phyloP scores from a whole-genome alignment of 2,888 invertebrate genomes.

The Tipula helvola region DNA sequence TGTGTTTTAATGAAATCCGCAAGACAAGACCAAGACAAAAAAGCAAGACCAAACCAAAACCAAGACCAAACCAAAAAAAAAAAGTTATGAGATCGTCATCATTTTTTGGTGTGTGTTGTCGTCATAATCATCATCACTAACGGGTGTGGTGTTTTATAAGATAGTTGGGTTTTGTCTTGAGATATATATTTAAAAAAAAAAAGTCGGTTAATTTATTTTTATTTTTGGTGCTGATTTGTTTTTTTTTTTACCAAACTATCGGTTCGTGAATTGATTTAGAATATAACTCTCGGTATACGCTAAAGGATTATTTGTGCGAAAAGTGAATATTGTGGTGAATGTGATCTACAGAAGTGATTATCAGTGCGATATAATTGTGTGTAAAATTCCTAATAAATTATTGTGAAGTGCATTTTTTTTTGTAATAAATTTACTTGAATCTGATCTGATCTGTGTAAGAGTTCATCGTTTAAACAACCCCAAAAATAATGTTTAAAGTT shows the following conservation, averaged over 20 bases:
- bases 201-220: not conserved
- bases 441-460: not conserved
- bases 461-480: not conserved
- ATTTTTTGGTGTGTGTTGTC: not conserved
- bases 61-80: not conserved
- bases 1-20: not conserved
- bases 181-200: not conserved
- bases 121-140: slow-evolving; percentile 8
- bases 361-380: not conserved
- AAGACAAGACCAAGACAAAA: slow-evolving; percentile 10
- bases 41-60: not conserved
- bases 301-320: not conserved
- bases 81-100: slow-evolving; percentile 4
- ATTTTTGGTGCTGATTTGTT: not conserved
- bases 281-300: not conserved
- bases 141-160: slow-evolving; percentile 7
- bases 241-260: not conserved
- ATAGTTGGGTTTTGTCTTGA: slow-evolving; percentile 5
- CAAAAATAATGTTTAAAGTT: not conserved
- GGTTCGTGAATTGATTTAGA: not conserved
- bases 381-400: not conserved
- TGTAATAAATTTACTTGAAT: not conserved
- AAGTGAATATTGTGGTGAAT: not conserved
- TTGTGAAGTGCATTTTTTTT: not conserved
- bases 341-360: not conserved